Percentiles rank a stretch among this genome's conserved stretches.
These are phyloP conservation scores for Drosophila fungiperda DNA, from an alignment of 2,888 invertebrate genomes.

Conservation along the genomic window DNA sequence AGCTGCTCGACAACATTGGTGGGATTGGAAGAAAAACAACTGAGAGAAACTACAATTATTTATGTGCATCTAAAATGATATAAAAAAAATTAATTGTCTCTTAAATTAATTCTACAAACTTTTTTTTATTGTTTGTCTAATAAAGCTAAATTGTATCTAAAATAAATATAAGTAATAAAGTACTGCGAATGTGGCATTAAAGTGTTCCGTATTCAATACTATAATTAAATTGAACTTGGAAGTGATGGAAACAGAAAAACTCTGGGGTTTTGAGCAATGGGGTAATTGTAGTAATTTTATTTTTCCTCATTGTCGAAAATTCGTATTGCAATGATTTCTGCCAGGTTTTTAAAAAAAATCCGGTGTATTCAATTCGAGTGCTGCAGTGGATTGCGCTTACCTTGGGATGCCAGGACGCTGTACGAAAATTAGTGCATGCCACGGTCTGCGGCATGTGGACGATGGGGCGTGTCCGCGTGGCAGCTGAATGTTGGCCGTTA, in stretches of 20 bases:
- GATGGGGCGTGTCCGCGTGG: conserved; percentile 33
- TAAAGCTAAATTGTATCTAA: no score
- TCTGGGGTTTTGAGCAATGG: neutral
- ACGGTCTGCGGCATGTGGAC: conserved; percentile 26
- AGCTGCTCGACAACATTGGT: neutral
- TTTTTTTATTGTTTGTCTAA: no score
- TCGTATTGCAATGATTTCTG: conserved; percentile 15
- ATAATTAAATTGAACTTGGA: neutral
- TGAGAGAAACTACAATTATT: neutral
- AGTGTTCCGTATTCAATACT: neutral
- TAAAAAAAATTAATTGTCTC: neutral
- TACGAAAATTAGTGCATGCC: conserved; percentile 48
- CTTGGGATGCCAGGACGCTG: conserved; percentile 7
- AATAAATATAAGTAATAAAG: no score
- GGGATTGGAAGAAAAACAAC: neutral
- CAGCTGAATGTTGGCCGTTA: conserved; percentile 39
- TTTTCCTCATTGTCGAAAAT: neutral
- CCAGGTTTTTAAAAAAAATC: conserved; percentile 6
- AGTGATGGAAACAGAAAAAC: neutral
- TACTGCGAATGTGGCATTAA: neutral
- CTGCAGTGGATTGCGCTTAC: conserved; percentile 6
- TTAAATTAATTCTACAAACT: neutral
- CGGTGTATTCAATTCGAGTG: conserved; percentile 5
- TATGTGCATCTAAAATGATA: neutral
- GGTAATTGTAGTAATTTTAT: neutral